Conservation (phyloP, 2,113 vertebrate genomes). For the Nestor notabilis region DNA sequence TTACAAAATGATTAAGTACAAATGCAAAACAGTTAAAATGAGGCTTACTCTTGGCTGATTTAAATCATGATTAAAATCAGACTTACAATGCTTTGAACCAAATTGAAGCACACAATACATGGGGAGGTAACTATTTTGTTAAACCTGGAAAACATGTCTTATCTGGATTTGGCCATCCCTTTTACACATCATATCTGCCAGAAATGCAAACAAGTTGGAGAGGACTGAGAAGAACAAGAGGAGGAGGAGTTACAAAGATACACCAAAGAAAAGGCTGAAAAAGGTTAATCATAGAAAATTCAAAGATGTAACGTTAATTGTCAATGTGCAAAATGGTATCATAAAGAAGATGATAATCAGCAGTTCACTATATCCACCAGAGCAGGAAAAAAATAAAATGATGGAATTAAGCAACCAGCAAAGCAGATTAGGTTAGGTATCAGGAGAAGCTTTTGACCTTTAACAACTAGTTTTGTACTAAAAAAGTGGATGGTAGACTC, state of each 20-base stretch:
- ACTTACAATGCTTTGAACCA: slow-evolving; percentile 32
- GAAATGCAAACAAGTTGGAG: not conserved
- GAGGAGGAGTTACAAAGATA: not conserved
- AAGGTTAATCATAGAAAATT: not conserved
- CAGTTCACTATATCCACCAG: not conserved
- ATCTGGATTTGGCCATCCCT: not conserved
- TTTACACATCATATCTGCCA: not conserved
- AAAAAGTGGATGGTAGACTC: not conserved
- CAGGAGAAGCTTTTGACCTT: not conserved
- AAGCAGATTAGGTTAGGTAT: not conserved
- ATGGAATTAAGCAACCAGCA: not conserved
- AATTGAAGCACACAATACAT: not conserved
- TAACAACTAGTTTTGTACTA: not conserved
- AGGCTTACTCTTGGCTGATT: slow-evolving; percentile 49
- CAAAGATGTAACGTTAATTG: not conserved
- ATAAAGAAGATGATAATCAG: not conserved
- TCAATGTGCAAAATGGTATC: not conserved
- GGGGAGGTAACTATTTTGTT: not conserved
- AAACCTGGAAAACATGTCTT: not conserved
- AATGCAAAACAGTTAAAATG: slow-evolving; percentile 56
- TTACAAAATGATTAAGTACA: slow-evolving; percentile 66
- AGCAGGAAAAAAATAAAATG: not conserved
- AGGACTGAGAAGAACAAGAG: not conserved
- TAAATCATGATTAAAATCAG: slow-evolving; percentile 52
- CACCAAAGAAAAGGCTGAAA: not conserved